Conservation (phyloP, 2,888 invertebrate genomes). For the Smittia aterrima region DNA sequence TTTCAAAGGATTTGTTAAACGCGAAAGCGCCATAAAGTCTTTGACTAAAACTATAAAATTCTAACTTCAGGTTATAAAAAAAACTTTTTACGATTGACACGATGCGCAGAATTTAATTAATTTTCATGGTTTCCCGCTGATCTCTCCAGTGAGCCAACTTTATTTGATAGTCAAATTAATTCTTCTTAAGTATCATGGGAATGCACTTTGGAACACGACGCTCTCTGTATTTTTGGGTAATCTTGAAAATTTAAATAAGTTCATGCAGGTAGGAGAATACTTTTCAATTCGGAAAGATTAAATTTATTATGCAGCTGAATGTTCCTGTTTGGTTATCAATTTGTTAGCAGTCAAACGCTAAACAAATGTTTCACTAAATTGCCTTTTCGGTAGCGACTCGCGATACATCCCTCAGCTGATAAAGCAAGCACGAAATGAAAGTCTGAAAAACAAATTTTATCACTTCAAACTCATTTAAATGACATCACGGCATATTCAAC, state of each 20-base stretch:
- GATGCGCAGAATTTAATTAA: constrained; percentile 1
- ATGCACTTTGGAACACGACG: background rate
- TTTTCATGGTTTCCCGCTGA: background rate
- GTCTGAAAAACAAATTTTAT: background rate
- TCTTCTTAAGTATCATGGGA: background rate
- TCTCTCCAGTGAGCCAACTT: background rate
- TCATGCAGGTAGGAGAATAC: background rate
- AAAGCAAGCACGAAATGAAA: background rate
- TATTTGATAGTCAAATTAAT: background rate
- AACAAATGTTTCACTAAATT: constrained; percentile 1
- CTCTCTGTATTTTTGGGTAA: background rate
- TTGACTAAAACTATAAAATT: background rate
- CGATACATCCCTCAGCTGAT: background rate
- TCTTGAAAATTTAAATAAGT: background rate
- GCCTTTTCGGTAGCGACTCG: background rate
- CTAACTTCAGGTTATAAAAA: background rate
- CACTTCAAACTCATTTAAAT: constrained; percentile 18
- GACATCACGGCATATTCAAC: constrained; percentile 6
- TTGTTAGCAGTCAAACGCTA: background rate
- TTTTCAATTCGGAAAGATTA: background rate
- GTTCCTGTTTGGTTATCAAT: background rate
- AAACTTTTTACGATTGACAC: constrained; percentile 14
- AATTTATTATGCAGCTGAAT: background rate
- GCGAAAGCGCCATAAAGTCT: constrained; percentile 4
- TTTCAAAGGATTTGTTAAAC: background rate